These are phyloP conservation scores for Ceratina australensis DNA, from an alignment of 1,140 invertebrate species.

Conservation along the genomic window DNA sequence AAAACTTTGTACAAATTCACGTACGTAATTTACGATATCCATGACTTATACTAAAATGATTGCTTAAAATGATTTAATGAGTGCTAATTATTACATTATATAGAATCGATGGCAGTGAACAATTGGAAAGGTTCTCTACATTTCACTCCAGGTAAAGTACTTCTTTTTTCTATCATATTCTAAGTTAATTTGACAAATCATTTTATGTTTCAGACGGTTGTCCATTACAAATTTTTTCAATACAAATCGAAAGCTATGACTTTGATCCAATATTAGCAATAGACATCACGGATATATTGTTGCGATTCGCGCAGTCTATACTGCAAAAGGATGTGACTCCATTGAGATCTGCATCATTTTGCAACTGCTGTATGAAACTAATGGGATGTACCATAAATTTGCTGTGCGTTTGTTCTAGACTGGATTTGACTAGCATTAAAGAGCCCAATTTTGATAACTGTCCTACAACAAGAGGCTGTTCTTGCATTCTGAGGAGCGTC, in stretches of 20 bases:
- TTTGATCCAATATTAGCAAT: conserved; percentile 68
- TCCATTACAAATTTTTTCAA: conserved; percentile 69
- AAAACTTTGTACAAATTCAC: conserved; percentile 51
- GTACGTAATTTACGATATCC: conserved; percentile 37
- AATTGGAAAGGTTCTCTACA: conserved; percentile 66
- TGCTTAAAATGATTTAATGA: neutral
- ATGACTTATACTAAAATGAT: neutral
- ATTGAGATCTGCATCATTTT: conserved; percentile 56
- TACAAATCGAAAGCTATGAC: conserved; percentile 69
- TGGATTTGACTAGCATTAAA: conserved; percentile 44
- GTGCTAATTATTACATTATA: conserved; percentile 36
- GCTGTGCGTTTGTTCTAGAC: conserved; percentile 67
- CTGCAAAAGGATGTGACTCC: conserved; percentile 63
- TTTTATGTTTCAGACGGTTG: conserved; percentile 69
- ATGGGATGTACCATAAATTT: conserved; percentile 68
- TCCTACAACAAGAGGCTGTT: neutral
- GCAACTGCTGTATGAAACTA: conserved; percentile 70
- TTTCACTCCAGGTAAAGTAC: conserved; percentile 68
- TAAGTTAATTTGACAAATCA: conserved; percentile 11
- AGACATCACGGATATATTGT: conserved; percentile 65
- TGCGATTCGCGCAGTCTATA: conserved; percentile 64
- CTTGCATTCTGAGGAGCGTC: conserved; percentile 33
- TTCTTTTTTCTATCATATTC: neutral
- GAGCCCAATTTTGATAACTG: conserved; percentile 12
- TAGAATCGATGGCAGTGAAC: conserved; percentile 62